A percentile compares a stretch with the other conserved stretches of the same genome.
Evolutionary conservation across 2,797 vertebrate species (phyloP).

Genomic region (Microcaecilia unicolor): DNA sequence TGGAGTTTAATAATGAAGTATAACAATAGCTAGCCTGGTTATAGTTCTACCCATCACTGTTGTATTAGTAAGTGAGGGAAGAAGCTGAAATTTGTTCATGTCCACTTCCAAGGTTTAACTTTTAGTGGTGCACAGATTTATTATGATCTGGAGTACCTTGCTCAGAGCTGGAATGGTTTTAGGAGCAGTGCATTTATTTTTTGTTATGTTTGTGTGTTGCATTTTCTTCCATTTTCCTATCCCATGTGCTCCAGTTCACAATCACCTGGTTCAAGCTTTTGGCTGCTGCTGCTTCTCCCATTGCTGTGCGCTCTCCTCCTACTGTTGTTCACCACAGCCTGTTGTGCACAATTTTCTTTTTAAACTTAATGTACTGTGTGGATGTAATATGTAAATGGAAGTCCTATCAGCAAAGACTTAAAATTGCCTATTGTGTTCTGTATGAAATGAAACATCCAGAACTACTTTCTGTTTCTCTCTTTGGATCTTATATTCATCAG

Average conservation of each 20-base stretch:
- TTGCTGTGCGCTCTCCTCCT: constrained; percentile 44
- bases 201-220: constrained; percentile 37
- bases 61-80: too few species aligned
- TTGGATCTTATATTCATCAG: constrained; percentile 12
- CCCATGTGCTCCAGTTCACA: constrained; percentile 28
- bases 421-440: constrained; percentile 32
- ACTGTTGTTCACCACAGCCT: constrained; percentile 37
- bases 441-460: constrained; percentile 44
- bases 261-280: constrained; percentile 45
- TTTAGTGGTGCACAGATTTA: too few species aligned
- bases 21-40: too few species aligned
- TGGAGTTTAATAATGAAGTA: too few species aligned
- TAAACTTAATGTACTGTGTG: constrained; percentile 32
- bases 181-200: constrained; percentile 56
- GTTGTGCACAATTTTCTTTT: constrained; percentile 24
- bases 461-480: constrained; percentile 48
- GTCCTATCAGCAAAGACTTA: neutral
- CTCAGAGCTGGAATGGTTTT: constrained; percentile 62
- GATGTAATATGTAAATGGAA: constrained; percentile 22
- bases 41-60: too few species aligned
- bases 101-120: too few species aligned
- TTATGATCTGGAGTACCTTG: neutral
- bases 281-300: constrained; percentile 55
- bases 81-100: too few species aligned
- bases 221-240: constrained; percentile 15